A percentile compares a stretch with the other conserved stretches of the same genome.
Evolutionary conservation across 2,113 vertebrate species (phyloP).

Genomic region (Amblyopsis rosae): DNA sequence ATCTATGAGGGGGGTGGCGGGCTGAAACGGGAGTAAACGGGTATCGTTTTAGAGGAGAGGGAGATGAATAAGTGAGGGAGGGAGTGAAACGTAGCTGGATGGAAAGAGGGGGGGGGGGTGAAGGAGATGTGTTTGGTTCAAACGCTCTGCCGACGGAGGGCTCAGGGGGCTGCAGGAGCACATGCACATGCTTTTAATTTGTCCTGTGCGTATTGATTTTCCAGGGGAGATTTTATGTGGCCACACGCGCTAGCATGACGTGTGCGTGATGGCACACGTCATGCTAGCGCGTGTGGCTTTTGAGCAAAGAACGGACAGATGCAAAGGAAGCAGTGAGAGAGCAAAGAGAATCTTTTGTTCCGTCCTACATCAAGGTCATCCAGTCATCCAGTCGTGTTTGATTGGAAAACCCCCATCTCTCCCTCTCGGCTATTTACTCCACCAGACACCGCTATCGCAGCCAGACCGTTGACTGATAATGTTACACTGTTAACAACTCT

Average conservation of each 20-base stretch:
- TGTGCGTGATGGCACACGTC: background rate
- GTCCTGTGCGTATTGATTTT: background rate
- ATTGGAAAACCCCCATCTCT: slow-evolving; percentile 40
- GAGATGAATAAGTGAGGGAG: slow-evolving; percentile 1
- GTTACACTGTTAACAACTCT: slow-evolving; percentile 53
- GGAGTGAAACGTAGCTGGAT: background rate
- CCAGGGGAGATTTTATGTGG: background rate
- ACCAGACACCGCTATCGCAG: slow-evolving; percentile 40
- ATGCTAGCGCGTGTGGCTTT: background rate
- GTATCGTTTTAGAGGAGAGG: slow-evolving; percentile 26
- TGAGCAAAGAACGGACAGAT: background rate
- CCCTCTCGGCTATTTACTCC: slow-evolving; percentile 52
- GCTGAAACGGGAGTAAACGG: slow-evolving; percentile 32
- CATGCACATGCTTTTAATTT: background rate
- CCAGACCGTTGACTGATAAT: slow-evolving; percentile 55
- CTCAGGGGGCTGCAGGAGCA: background rate
- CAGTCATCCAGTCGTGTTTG: slow-evolving; percentile 37
- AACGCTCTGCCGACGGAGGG: background rate
- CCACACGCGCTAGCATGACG: no score
- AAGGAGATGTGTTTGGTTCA: background rate
- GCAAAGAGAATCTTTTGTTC: slow-evolving; percentile 28
- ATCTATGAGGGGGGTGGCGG: slow-evolving; percentile 20
- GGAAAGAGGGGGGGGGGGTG: background rate
- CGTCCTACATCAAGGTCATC: slow-evolving; percentile 56
- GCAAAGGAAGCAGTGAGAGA: background rate